A percentile compares a stretch with the other conserved stretches of the same genome.
Conservation (phyloP, 2,888 invertebrate genomes). For the Trachelus tabidus region DNA sequence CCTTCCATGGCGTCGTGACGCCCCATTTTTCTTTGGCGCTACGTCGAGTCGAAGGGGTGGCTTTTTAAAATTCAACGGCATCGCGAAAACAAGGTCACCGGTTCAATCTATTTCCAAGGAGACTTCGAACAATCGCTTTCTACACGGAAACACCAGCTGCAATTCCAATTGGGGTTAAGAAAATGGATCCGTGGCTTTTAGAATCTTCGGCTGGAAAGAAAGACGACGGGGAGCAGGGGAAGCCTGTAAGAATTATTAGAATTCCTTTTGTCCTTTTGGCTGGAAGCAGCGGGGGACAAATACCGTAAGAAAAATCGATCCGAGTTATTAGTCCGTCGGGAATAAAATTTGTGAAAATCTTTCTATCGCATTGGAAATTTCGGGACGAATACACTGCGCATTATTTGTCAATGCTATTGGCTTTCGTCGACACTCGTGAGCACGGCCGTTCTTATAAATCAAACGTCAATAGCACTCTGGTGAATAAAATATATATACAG, state of each 20-base stretch:
- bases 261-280: background rate
- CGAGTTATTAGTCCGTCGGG: background rate
- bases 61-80: slow-evolving; percentile 3
- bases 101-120: background rate
- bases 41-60: background rate
- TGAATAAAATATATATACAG: background rate
- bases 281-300: background rate
- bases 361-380: background rate
- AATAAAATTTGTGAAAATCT: background rate
- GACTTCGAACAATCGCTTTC: background rate
- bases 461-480: background rate
- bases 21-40: background rate
- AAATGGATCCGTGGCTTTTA: background rate
- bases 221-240: background rate
- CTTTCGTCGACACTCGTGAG: background rate
- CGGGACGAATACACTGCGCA: background rate
- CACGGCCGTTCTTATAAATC: background rate
- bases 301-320: background rate
- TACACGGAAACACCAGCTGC: background rate
- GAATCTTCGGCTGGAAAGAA: background rate
- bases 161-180: background rate
- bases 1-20: slow-evolving; percentile 18
- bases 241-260: background rate
- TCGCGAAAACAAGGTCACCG: background rate
- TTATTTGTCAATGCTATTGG: background rate